phyloP scores from a whole-genome alignment of 1,140 invertebrate species.

The Zeugodacus cucurbitae region DNA sequence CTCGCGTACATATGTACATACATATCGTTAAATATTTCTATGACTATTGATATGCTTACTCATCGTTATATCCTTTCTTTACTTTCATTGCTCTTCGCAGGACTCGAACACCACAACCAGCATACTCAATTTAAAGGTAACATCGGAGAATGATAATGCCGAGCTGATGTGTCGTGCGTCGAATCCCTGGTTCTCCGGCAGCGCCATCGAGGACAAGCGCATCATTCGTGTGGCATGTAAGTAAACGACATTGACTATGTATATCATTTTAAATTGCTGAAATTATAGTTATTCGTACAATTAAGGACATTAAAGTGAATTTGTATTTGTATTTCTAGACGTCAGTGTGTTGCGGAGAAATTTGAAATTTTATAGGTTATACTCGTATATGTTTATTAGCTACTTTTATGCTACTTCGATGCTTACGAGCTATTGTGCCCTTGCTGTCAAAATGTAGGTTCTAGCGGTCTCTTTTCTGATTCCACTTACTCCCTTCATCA shows the following conservation, averaged over 20 bases:
- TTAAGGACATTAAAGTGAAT: too few species aligned
- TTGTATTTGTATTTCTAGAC: too few species aligned
- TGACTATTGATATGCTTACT: not conserved
- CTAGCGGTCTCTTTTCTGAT: too few species aligned
- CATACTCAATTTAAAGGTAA: conserved; percentile 77
- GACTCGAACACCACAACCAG: conserved; percentile 79
- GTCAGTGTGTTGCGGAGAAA: too few species aligned
- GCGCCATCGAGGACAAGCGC: conserved; percentile 80
- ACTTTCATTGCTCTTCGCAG: conserved; percentile 48
- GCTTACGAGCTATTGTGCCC: too few species aligned
- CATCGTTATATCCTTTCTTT: not conserved
- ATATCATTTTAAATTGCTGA: not conserved
- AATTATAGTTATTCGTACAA: too few species aligned
- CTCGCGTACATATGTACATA: not conserved
- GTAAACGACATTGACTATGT: conserved; percentile 58
- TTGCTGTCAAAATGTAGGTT: too few species aligned
- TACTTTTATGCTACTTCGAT: too few species aligned
- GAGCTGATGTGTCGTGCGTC: conserved; percentile 87
- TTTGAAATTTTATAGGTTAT: too few species aligned
- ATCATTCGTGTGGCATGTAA: conserved; percentile 86
- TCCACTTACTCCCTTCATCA: too few species aligned
- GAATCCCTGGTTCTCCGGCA: conserved; percentile 87
- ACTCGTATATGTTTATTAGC: too few species aligned
- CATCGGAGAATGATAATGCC: conserved; percentile 82
- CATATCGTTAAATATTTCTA: not conserved